Evolutionary conservation across 2,797 vertebrate genomes (phyloP), one percentile per base, ranked within the genome.

Genomic region (Gephyroberyx darwinii): DNA sequence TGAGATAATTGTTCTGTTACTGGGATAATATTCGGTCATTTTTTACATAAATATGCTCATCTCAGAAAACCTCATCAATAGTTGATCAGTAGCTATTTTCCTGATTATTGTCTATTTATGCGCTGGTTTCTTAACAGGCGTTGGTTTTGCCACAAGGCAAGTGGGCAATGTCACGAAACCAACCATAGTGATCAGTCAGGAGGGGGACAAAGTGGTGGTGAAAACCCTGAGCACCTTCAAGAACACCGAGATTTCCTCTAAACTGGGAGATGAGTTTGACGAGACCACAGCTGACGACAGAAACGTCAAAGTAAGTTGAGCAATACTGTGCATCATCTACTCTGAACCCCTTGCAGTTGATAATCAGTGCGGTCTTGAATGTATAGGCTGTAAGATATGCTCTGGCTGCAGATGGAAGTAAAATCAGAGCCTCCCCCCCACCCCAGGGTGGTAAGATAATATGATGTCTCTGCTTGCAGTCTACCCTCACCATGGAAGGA

Each of bases 111-210:
- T 57, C 2, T 4, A 26, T 26, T 26, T 26, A 2, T 26, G 26
- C 26, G 26, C 7, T 50, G 20, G 30, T 20, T 58, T 55, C 80
- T 37, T 14, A 50, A 64, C 83, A 99, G 98, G 96, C 80, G 95
- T 98, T 86, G 93, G 95, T 17, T 96, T 98, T 91, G 96, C 97
- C 39, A 96, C 95, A 0, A 95, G 97, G 74, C 96, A 99, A 83
- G 95, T 98, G 78, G 98, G 96, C n/a, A 98, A 96, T 61, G 95
- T 97, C 70, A 98, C 95, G 50, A 99, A 99, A 81, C 97, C 97
- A n/a, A 97, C 96, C 0, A 89, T 99, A 57, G 93, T 93, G 69
- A 96, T 99, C 91, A 93, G 95, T 86, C 91, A 94, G 48, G 96
- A 99, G 55, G 96, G 94, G 0, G 96, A 96, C 82, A 96, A 95